phyloP scores from a whole-genome alignment of 2,888 invertebrate species.

The Drosophila colorata region DNA sequence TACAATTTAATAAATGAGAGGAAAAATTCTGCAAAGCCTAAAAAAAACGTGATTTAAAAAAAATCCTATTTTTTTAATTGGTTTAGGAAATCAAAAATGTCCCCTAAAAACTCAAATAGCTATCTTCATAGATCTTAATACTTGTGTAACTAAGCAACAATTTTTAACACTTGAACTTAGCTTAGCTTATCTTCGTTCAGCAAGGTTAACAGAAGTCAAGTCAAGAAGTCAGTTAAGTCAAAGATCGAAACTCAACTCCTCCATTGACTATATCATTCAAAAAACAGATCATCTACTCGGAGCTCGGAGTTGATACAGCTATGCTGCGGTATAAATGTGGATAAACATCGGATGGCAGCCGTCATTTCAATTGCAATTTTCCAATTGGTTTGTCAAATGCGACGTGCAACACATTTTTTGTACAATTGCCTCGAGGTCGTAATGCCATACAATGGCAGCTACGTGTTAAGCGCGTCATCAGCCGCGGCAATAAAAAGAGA shows the following conservation, averaged over 20 bases:
- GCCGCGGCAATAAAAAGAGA: slow-evolving; percentile 36
- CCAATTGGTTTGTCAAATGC: slow-evolving; percentile 60
- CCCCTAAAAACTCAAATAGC: too few species aligned
- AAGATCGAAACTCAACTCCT: not conserved
- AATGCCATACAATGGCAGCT: slow-evolving; percentile 73
- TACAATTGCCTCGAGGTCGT: slow-evolving; percentile 65
- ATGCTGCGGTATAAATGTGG: slow-evolving; percentile 3
- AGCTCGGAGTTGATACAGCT: not conserved
- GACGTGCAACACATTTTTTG: slow-evolving; percentile 38
- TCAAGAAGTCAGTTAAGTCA: too few species aligned
- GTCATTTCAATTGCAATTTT: slow-evolving; percentile 45
- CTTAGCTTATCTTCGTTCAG: too few species aligned
- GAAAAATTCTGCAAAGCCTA: not conserved
- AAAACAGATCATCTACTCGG: slow-evolving; percentile 7
- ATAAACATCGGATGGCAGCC: slow-evolving; percentile 6
- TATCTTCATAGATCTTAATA: too few species aligned
- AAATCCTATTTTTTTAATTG: too few species aligned
- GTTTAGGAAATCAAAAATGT: too few species aligned
- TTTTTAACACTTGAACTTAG: too few species aligned
- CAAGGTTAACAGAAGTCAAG: too few species aligned
- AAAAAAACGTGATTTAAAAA: too few species aligned
- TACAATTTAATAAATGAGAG: not conserved
- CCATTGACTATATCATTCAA: not conserved
- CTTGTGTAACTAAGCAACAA: too few species aligned
- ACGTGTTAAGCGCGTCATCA: slow-evolving; percentile 80